Percentiles rank a stretch among this genome's conserved stretches.
phyloP scores from a whole-genome alignment of 2,797 vertebrate genomes.

The Hypotaenidia philippensis region DNA sequence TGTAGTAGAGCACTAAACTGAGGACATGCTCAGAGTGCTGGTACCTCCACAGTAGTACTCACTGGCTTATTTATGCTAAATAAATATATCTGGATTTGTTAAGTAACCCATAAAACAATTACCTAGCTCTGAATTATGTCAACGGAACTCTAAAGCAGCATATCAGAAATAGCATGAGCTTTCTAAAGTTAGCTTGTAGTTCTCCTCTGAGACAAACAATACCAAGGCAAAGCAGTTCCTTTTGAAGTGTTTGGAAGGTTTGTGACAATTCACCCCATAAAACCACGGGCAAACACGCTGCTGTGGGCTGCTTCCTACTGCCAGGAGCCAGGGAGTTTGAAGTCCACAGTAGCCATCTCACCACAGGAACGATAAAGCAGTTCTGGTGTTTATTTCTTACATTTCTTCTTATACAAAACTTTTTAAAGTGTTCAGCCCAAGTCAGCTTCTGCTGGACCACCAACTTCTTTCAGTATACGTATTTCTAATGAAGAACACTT shows the following conservation, averaged over 20 bases:
- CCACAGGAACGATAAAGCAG: background rate
- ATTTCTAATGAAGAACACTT: background rate
- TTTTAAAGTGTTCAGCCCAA: background rate
- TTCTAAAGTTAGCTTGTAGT: constrained; percentile 14
- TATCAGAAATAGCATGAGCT: constrained; percentile 12
- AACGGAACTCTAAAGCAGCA: background rate
- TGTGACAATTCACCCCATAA: background rate
- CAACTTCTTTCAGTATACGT: accelerated
- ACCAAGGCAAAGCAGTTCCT: background rate
- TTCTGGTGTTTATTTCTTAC: background rate
- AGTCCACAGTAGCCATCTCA: background rate
- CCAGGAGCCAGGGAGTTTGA: background rate
- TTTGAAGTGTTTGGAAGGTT: background rate
- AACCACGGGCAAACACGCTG: background rate
- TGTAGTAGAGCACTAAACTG: background rate
- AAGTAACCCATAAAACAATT: constrained; percentile 62
- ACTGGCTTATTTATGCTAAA: background rate
- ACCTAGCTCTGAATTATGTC: constrained; percentile 27
- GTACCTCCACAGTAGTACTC: background rate
- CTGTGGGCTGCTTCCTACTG: background rate
- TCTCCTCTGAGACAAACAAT: background rate
- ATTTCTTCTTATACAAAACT: background rate
- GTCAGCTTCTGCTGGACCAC: background rate
- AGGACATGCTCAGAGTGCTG: background rate
- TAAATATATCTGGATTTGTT: constrained; percentile 57